Percentiles rank a stretch among this genome's conserved stretches.
Evolutionary conservation across 2,888 invertebrate genomes (phyloP).

Genomic region (Eupeodes latifasciatus): DNA sequence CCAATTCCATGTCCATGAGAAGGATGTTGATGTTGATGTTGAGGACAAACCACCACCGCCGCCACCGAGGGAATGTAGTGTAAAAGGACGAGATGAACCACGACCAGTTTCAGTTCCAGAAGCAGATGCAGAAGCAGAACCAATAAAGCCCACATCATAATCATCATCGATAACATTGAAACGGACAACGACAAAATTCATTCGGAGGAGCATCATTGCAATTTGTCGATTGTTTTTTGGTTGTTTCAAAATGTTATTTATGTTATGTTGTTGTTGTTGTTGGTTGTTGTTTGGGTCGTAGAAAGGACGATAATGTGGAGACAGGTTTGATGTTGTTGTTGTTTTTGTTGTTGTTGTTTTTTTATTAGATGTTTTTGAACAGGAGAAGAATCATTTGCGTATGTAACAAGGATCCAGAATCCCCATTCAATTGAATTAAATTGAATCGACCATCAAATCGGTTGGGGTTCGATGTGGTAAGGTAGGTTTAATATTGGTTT

Average conservation of each 20-base stretch:
- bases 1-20: slow-evolving; percentile 68
- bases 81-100: slow-evolving; percentile 12
- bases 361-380: slow-evolving; percentile 42
- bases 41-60: background rate
- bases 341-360: background rate
- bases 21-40: slow-evolving; percentile 28
- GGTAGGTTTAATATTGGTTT: background rate
- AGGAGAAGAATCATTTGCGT: slow-evolving; percentile 56
- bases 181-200: slow-evolving; percentile 70
- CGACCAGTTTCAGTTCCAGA: too few relatives aligned
- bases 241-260: slow-evolving; percentile 42
- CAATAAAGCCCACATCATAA: slow-evolving; percentile 49
- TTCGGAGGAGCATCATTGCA: slow-evolving; percentile 67
- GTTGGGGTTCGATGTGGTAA: slow-evolving; percentile 9
- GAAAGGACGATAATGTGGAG: background rate
- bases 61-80: slow-evolving; percentile 11
- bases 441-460: slow-evolving; percentile 66
- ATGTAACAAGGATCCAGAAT: slow-evolving; percentile 51
- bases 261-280: slow-evolving; percentile 28
- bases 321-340: slow-evolving; percentile 8
- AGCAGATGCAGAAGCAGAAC: background rate
- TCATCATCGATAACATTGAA: slow-evolving; percentile 41
- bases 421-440: slow-evolving; percentile 66
- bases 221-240: slow-evolving; percentile 67
- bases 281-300: background rate